Evolutionary conservation across 2,797 vertebrate genomes (phyloP).

Genomic region (Aphelocoma californica): DNA sequence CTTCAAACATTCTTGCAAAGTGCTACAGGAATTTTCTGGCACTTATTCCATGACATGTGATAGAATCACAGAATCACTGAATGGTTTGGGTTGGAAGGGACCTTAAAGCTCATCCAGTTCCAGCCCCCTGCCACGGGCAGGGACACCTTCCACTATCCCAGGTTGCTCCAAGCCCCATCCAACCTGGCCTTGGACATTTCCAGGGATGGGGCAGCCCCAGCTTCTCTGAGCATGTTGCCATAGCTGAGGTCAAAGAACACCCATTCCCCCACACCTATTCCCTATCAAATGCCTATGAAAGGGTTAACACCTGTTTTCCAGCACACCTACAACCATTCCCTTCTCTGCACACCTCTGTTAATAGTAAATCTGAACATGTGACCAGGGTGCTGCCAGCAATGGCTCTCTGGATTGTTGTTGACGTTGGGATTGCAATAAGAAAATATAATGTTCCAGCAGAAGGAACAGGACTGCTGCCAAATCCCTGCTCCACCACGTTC

Average conservation of each 20-base stretch:
- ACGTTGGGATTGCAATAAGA: not conserved
- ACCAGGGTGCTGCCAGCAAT: not conserved
- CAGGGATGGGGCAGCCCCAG: not conserved
- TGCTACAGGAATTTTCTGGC: not conserved
- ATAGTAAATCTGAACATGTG: fast-evolving
- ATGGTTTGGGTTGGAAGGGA: not conserved
- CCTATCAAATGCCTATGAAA: not conserved
- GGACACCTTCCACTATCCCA: not conserved
- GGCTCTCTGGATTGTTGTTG: not conserved
- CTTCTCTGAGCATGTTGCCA: not conserved
- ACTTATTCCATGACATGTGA: not conserved
- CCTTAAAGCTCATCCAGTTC: not conserved
- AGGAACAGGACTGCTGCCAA: not conserved
- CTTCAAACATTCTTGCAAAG: not conserved
- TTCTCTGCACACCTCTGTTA: not conserved
- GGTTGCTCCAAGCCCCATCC: not conserved
- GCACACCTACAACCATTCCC: not conserved
- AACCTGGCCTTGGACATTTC: not conserved
- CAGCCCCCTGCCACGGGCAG: fast-evolving
- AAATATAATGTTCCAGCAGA: not conserved
- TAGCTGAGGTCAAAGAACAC: not conserved
- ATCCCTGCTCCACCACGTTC: not conserved
- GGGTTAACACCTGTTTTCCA: not conserved
- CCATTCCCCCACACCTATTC: not conserved
- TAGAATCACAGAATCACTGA: not conserved